Conservation (phyloP, 2,113 vertebrate species). For the Thalassoma bifasciatum region DNA sequence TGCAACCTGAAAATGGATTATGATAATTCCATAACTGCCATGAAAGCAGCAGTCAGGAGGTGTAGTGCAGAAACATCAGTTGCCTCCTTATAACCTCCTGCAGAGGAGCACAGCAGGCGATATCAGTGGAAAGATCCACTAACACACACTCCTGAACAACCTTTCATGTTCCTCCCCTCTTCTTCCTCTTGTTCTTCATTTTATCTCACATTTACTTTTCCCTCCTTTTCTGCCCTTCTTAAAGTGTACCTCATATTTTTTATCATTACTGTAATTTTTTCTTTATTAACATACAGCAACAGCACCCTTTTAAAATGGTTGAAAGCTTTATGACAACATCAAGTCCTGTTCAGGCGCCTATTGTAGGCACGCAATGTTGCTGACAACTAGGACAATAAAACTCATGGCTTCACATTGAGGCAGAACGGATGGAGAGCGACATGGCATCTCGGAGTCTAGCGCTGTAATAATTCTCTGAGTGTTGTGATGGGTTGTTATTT, state of each 20-base stretch:
- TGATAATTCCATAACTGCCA: slow-evolving; percentile 68
- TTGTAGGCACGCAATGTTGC: slow-evolving; percentile 49
- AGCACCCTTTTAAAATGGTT: slow-evolving; percentile 36
- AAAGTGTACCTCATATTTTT: neutral
- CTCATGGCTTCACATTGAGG: slow-evolving; percentile 49
- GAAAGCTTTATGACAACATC: slow-evolving; percentile 53
- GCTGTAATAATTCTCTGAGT: slow-evolving; percentile 61
- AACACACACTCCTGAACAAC: slow-evolving; percentile 31
- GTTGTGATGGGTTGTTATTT: slow-evolving; percentile 70
- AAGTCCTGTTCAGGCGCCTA: slow-evolving; percentile 33
- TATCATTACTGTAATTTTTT: neutral
- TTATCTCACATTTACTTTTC: slow-evolving; percentile 23
- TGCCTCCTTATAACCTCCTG: slow-evolving; percentile 46
- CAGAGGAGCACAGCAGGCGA: slow-evolving; percentile 54
- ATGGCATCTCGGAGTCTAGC: slow-evolving; percentile 44
- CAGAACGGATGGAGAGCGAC: slow-evolving; percentile 59
- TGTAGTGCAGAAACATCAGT: slow-evolving; percentile 47
- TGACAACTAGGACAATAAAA: slow-evolving; percentile 57
- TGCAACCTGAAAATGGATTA: slow-evolving; percentile 74
- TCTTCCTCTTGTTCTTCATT: slow-evolving; percentile 11
- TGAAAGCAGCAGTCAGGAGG: slow-evolving; percentile 34
- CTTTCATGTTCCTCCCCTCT: slow-evolving; percentile 35
- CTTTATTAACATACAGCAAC: slow-evolving; percentile 16
- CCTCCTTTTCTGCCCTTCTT: neutral
- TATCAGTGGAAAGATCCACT: slow-evolving; percentile 36